Base-by-base conservation (phyloP, 2,113 vertebrate species). In the Mormyrus iriodes region DNA sequence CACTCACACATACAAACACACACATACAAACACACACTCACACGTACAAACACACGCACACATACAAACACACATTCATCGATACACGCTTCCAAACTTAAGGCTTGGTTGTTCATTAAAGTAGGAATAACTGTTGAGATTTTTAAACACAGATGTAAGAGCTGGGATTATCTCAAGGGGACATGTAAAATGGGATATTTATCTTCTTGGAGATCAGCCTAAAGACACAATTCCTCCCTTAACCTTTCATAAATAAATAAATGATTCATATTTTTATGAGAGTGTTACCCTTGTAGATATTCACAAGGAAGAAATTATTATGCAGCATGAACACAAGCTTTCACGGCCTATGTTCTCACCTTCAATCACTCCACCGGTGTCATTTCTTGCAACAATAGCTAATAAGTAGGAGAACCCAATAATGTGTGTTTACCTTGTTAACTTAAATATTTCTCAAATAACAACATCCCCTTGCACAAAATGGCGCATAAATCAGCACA, bases 161-260 rank as follows among this genome's bases (percentile, higher is more conserved):
- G 88, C 91, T 86, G 87, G 90, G 88, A 87, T 87, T 90, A 88
- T 92, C 92, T 88, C 88, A 90, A 92, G 76, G 90, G 53, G 3
- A 73, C 65, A 35, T 31, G 12, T 8, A 31, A 12, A 15, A 35
- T 73, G 12, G n/a, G 65, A 73, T 35, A 73, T 27, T 15, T 15
- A 9, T 10, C 31, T 15, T 31, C 31, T 35, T 31, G 27, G 65
- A 69, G n/a, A 73, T 27, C 65, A 73, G 12, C 9, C 31, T 73
- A 73, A 73, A 73, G 27, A 31, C 65, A 73, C 12, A 12, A 69
- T 9, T 31, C 24, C 27, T 69, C 53, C 53, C 19, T 58, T 58
- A 58, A 69, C 27, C 65, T 35, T 73, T 35, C 27, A n/a, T 15
- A 35, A 73, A 73, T 73, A 31, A 12, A 73, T 73, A 73, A 73